These are phyloP conservation scores for Gisinianus flammeolus DNA, from an alignment of 2,888 invertebrate species.

Conservation along the genomic window DNA sequence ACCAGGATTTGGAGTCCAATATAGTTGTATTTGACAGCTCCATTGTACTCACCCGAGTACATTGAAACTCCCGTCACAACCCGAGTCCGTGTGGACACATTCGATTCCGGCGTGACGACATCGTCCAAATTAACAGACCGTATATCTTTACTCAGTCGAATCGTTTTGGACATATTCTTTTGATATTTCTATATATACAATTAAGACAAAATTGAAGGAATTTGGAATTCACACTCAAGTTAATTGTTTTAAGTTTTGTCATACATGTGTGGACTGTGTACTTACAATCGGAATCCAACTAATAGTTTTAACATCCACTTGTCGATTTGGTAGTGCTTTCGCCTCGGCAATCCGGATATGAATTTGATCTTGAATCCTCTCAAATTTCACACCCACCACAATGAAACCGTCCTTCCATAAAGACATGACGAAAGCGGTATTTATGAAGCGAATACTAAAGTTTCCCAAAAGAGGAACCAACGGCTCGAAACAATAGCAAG, in stretches of 20 bases:
- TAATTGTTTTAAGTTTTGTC: not conserved
- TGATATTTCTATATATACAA: not conserved
- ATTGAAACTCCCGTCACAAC: conserved; percentile 37
- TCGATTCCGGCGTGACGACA: conserved; percentile 16
- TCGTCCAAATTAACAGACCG: conserved; percentile 42
- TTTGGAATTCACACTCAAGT: not conserved
- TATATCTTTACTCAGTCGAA: conserved; percentile 31
- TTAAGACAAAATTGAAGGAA: not conserved
- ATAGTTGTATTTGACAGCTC: conserved; percentile 33
- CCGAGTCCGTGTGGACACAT: too few relatives aligned
- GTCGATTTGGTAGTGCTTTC: conserved; percentile 14
- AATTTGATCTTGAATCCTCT: conserved; percentile 37
- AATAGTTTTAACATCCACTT: conserved; percentile 18
- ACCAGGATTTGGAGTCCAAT: conserved; percentile 36
- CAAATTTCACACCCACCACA: conserved; percentile 35
- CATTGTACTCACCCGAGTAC: conserved; percentile 15
- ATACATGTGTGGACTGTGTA: not conserved
- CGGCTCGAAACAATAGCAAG: conserved; percentile 42
- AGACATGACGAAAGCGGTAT: not conserved
- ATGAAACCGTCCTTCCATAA: conserved; percentile 8
- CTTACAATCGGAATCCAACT: conserved; percentile 33
- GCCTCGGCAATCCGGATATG: conserved; percentile 38
- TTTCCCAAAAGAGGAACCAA: conserved; percentile 17
- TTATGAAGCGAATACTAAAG: conserved; percentile 19
- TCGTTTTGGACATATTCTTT: not conserved